Percentiles rank a stretch among this genome's conserved stretches.
phyloP scores from a whole-genome alignment of 2,797 vertebrate genomes.

The Ciconia nigra region DNA sequence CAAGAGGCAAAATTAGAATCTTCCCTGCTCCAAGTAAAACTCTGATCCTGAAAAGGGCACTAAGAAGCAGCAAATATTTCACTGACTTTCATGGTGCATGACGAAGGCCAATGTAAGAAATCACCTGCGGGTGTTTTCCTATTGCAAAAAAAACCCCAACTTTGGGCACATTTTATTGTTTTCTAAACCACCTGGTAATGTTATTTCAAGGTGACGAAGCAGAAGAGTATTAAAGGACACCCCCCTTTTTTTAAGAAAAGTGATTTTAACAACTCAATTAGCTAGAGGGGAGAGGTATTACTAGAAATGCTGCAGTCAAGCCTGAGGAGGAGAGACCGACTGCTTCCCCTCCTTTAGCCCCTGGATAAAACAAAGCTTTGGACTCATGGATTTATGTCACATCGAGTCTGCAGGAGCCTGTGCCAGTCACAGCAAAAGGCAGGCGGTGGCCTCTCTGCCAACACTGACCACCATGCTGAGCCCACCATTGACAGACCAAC shows the following conservation, averaged over 20 bases:
- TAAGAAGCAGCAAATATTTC: not conserved
- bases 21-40: not conserved
- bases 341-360: not conserved
- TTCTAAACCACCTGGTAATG: not conserved
- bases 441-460: accelerated
- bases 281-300: not conserved
- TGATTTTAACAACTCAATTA: not conserved
- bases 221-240: not conserved
- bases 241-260: not conserved
- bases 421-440: not conserved
- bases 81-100: not conserved
- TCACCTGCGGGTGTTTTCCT: not conserved
- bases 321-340: not conserved
- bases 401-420: not conserved
- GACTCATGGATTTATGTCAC: not conserved
- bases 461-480: not conserved
- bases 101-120: not conserved
- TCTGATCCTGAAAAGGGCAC: not conserved
- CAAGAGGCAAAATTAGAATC: not conserved
- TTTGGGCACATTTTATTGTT: not conserved
- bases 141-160: not conserved
- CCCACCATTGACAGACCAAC: accelerated
- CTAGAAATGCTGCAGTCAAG: not conserved
- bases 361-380: not conserved
- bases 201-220: not conserved